These are phyloP conservation scores for Pantelozetes paolii DNA, from an alignment of 2,888 invertebrate species.

Conservation along the genomic window DNA sequence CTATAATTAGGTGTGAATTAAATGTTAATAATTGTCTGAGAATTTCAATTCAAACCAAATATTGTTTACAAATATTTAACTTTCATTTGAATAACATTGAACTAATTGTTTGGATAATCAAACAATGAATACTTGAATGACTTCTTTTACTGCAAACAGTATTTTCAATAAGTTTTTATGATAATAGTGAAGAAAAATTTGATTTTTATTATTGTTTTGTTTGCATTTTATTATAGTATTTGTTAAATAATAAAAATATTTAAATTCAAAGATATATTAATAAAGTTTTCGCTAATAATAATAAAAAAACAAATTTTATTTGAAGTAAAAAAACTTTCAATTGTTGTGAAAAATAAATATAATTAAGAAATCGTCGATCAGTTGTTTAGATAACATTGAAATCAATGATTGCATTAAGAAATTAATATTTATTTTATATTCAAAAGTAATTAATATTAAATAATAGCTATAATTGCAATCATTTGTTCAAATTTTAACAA, in stretches of 20 bases:
- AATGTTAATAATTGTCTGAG: background rate
- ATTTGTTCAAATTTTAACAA: background rate
- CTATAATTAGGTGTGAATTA: slow-evolving; percentile 13
- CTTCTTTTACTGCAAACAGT: background rate
- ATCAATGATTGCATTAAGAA: background rate
- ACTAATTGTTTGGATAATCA: background rate
- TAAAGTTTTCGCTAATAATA: too few species aligned
- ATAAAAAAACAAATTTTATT: too few species aligned
- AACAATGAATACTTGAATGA: background rate
- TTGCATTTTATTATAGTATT: too few species aligned
- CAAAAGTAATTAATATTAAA: too few species aligned
- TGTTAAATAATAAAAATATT: too few species aligned
- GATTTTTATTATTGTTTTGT: too few species aligned
- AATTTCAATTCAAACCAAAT: background rate
- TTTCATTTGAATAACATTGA: background rate
- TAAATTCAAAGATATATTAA: too few species aligned
- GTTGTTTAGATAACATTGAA: background rate
- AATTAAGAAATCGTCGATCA: too few species aligned
- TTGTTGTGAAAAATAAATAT: too few species aligned
- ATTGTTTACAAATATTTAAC: background rate
- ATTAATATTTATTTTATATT: background rate
- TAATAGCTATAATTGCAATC: background rate
- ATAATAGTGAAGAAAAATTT: background rate
- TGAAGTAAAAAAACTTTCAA: too few species aligned
- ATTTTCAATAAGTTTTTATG: background rate